phyloP scores from a whole-genome alignment of 2,888 invertebrate species.

The Slavum lentiscoides region DNA sequence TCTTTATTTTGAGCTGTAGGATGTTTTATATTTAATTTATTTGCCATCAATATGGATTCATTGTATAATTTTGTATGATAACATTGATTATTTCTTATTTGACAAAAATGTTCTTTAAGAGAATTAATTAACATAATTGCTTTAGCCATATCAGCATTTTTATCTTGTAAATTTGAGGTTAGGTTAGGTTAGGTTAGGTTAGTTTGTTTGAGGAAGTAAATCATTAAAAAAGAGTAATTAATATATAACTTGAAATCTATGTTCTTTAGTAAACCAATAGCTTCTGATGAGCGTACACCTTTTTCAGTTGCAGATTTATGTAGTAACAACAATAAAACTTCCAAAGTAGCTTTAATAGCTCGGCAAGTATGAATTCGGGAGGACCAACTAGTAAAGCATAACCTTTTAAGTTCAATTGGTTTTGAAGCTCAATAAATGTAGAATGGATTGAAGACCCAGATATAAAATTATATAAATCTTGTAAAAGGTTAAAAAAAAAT shows the following conservation, averaged over 20 bases:
- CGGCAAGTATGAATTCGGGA: not conserved
- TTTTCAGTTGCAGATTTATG: not conserved
- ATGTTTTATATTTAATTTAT: slow-evolving; percentile 15
- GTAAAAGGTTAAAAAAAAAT: too few relatives aligned
- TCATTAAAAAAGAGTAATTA: slow-evolving; percentile 9
- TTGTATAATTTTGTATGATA: slow-evolving; percentile 19
- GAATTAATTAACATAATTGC: slow-evolving; percentile 16
- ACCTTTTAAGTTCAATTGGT: slow-evolving; percentile 7
- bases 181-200: too few relatives aligned
- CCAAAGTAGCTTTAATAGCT: slow-evolving; percentile 6
- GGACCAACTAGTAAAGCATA: not conserved
- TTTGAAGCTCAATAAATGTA: slow-evolving; percentile 4
- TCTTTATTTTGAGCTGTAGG: slow-evolving; percentile 5
- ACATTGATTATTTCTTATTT: slow-evolving; percentile 10
- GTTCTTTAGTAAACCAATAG: slow-evolving; percentile 2
- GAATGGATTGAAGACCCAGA: slow-evolving; percentile 4
- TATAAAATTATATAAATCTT: too few relatives aligned
- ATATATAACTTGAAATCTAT: slow-evolving; percentile 11
- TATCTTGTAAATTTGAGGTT: slow-evolving; percentile 11
- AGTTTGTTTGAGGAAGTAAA: not conserved
- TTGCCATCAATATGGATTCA: not conserved
- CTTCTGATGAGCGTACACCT: not conserved
- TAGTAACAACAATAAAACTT: not conserved
- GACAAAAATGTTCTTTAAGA: slow-evolving; percentile 19
- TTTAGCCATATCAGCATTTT: slow-evolving; percentile 11